A percentile compares a stretch with the other conserved stretches of the same genome.
Evolutionary conservation across 2,113 vertebrate genomes (phyloP).

Genomic region (Cynoglossus semilaevis): DNA sequence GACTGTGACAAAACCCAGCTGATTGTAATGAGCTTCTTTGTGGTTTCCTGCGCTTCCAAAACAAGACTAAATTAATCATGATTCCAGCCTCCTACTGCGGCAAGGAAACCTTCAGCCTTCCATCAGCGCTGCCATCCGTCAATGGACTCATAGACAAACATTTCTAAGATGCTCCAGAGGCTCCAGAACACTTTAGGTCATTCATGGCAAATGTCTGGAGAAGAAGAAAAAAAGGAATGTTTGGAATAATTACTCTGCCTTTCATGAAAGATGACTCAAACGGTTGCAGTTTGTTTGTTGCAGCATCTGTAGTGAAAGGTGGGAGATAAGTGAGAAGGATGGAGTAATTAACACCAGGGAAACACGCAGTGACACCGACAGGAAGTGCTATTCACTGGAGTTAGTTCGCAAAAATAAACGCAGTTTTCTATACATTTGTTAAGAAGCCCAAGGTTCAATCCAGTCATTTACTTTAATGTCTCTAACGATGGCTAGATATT

Average conservation of each 20-base stretch:
- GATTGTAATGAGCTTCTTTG: constrained; percentile 77
- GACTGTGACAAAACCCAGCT: constrained; percentile 71
- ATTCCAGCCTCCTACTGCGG: constrained; percentile 68
- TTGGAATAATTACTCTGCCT: constrained; percentile 66
- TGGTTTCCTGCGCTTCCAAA: constrained; percentile 74
- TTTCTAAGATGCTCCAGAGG: constrained; percentile 49
- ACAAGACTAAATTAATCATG: constrained; percentile 77
- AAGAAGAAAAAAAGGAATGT: constrained; percentile 33
- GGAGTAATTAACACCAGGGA: constrained; percentile 57
- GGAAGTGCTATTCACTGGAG: constrained; percentile 30
- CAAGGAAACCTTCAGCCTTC: constrained; percentile 49
- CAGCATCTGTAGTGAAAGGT: constrained; percentile 74
- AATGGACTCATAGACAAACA: constrained; percentile 62
- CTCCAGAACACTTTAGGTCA: constrained; percentile 68
- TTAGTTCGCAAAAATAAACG: constrained; percentile 5
- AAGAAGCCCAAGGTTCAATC: no score
- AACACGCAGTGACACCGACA: constrained; percentile 33
- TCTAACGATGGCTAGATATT: no score
- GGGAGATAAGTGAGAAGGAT: constrained; percentile 53
- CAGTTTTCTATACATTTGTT: no score
- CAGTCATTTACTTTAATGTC: no score
- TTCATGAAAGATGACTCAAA: constrained; percentile 69
- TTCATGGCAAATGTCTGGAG: constrained; percentile 61
- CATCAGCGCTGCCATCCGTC: constrained; percentile 53
- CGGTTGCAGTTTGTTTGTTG: constrained; percentile 67